A percentile compares a stretch with the other conserved stretches of the same genome.
phyloP scores from a whole-genome alignment of 2,113 vertebrate genomes.

The Naja naja region DNA sequence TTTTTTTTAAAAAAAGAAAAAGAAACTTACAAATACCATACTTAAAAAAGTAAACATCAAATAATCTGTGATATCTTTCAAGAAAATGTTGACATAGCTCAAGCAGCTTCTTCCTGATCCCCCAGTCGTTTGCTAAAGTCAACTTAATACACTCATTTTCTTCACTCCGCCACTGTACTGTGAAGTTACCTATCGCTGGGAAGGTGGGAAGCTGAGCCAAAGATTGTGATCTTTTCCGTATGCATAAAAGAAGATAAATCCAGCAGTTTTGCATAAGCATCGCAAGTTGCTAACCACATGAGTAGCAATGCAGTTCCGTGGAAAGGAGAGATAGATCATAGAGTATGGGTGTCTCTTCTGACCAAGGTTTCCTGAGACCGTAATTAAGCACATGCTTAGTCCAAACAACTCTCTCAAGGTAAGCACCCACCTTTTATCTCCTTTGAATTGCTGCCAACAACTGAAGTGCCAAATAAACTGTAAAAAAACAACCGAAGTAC shows the following conservation, averaged over 20 bases:
- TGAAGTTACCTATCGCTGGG: slow-evolving; percentile 50
- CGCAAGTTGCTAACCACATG: no score
- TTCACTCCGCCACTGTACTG: slow-evolving; percentile 59
- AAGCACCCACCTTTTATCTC: no score
- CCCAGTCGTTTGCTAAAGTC: slow-evolving; percentile 70
- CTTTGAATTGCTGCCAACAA: no score
- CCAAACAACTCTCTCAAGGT: no score
- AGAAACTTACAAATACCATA: slow-evolving; percentile 76
- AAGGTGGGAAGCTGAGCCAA: slow-evolving; percentile 45
- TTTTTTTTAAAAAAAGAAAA: slow-evolving; percentile 48
- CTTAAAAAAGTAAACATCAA: slow-evolving; percentile 80
- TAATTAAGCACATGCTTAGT: no score
- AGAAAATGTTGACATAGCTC: slow-evolving; percentile 80
- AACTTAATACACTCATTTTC: slow-evolving; percentile 77
- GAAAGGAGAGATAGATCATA: neutral
- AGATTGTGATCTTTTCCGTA: slow-evolving; percentile 39
- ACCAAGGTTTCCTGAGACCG: no score
- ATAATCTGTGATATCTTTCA: slow-evolving; percentile 78
- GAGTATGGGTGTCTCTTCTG: no score
- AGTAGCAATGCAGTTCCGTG: neutral
- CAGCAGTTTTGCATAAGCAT: neutral
- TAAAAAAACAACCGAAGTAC: no score
- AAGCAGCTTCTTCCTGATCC: slow-evolving; percentile 67
- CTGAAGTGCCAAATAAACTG: no score
- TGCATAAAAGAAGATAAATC: neutral